Evolutionary conservation across 1,140 invertebrate species (phyloP).

Genomic region (Micrasema longulum): DNA sequence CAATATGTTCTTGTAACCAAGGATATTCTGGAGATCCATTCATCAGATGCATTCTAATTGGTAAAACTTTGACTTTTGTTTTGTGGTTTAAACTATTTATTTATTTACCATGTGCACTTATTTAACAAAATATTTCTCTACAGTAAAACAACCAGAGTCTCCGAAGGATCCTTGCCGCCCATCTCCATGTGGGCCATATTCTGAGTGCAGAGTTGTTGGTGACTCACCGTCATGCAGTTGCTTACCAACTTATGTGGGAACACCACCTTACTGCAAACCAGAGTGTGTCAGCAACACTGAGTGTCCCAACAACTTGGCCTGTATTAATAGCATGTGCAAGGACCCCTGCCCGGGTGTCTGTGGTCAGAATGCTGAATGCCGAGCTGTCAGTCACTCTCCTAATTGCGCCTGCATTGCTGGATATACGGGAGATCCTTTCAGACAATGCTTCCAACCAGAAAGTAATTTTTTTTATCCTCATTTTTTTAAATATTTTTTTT

Average conservation of each 20-base stretch:
- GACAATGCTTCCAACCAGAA: conserved; percentile 64
- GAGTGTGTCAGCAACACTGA: conserved; percentile 77
- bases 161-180: conserved; percentile 75
- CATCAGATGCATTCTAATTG: conserved; percentile 69
- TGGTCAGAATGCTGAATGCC: conserved; percentile 77
- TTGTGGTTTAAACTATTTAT: conserved; percentile 53
- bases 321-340: conserved; percentile 73
- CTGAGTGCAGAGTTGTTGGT: conserved; percentile 73
- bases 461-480: conserved; percentile 30
- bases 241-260: conserved; percentile 71
- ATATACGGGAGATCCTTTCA: conserved; percentile 80
- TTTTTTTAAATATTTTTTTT: not conserved
- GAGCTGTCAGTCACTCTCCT: conserved; percentile 80
- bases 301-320: conserved; percentile 71
- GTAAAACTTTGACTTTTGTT: conserved; percentile 72
- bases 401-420: conserved; percentile 76
- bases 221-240: conserved; percentile 74
- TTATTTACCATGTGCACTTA: conserved; percentile 15
- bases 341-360: conserved; percentile 84
- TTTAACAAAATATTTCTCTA: conserved; percentile 53
- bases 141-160: conserved; percentile 59
- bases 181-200: conserved; percentile 82
- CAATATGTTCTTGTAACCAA: conserved; percentile 68
- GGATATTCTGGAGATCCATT: conserved; percentile 71
- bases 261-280: conserved; percentile 75